Evolutionary conservation across 2,797 vertebrate species (phyloP).

Genomic region (Euthynnus affinis): DNA sequence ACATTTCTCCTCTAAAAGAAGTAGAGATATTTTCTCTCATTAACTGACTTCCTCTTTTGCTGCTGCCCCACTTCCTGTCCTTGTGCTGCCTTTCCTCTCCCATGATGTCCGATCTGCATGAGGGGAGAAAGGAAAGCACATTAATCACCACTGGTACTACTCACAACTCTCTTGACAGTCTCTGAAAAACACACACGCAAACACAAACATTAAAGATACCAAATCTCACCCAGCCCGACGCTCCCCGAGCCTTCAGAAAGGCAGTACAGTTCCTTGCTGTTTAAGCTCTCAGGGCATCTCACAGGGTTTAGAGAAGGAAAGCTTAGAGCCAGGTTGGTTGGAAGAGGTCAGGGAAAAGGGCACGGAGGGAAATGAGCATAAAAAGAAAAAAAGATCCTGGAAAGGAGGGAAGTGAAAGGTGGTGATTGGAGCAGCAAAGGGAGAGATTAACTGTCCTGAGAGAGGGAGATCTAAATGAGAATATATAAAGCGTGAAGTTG

Average conservation of each 20-base stretch:
- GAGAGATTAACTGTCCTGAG: constrained; percentile 56
- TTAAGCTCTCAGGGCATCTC: constrained; percentile 49
- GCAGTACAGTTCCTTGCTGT: constrained; percentile 26
- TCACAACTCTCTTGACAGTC: constrained; percentile 44
- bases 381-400: constrained; percentile 37
- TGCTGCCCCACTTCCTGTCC: constrained; percentile 59
- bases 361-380: constrained; percentile 43
- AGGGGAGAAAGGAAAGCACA: constrained; percentile 50
- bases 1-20: constrained; percentile 31
- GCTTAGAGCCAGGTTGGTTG: constrained; percentile 42
- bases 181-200: constrained; percentile 26
- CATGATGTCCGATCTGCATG: constrained; percentile 62
- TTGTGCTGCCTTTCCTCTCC: constrained; percentile 46
- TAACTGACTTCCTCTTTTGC: constrained; percentile 40
- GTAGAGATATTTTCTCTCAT: constrained; percentile 26
- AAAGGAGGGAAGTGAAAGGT: constrained; percentile 47
- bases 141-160: constrained; percentile 61
- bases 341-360: constrained; percentile 55
- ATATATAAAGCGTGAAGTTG: constrained; percentile 57
- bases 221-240: constrained; percentile 38
- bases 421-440: constrained; percentile 41
- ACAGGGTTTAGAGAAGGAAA: constrained; percentile 42
- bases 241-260: constrained; percentile 41
- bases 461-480: constrained; percentile 61
- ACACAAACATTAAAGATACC: constrained; percentile 37